Evolutionary conservation across 2,113 vertebrate genomes (phyloP).

Genomic region (Cariama cristata): DNA sequence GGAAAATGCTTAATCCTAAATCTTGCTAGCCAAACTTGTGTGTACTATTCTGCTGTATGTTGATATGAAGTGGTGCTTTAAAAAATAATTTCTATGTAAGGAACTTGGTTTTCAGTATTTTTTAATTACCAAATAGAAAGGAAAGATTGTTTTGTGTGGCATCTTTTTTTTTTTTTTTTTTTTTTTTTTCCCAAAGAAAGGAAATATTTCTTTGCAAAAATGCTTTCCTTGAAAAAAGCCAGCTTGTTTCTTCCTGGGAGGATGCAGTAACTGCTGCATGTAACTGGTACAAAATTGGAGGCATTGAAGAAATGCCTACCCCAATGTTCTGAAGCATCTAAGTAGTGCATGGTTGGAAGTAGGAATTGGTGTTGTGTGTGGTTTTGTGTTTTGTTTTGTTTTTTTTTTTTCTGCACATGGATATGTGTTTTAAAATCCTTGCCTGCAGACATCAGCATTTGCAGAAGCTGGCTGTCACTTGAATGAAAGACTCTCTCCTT

Average conservation of each 20-base stretch:
- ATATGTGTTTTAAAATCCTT: neutral
- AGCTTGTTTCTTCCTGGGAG: neutral
- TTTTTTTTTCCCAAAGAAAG: too few relatives aligned
- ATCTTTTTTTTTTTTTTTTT: neutral
- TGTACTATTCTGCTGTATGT: neutral
- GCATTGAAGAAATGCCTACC: neutral
- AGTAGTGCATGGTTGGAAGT: neutral
- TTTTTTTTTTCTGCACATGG: too few relatives aligned
- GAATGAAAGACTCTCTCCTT: neutral
- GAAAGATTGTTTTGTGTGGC: neutral
- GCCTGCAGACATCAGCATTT: neutral
- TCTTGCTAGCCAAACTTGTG: neutral
- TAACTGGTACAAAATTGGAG: neutral
- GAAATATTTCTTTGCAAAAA: neutral
- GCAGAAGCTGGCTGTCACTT: neutral
- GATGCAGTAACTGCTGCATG: neutral
- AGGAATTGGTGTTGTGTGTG: neutral
- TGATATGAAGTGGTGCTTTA: neutral
- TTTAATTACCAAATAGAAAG: neutral
- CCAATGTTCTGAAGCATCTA: neutral
- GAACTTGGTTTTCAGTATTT: neutral
- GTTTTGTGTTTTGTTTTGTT: rapidly evolving
- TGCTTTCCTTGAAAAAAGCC: neutral
- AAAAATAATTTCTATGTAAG: neutral
- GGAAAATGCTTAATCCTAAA: neutral